phyloP scores from a whole-genome alignment of 2,113 vertebrate species.

The Eupsittula cactorum region DNA sequence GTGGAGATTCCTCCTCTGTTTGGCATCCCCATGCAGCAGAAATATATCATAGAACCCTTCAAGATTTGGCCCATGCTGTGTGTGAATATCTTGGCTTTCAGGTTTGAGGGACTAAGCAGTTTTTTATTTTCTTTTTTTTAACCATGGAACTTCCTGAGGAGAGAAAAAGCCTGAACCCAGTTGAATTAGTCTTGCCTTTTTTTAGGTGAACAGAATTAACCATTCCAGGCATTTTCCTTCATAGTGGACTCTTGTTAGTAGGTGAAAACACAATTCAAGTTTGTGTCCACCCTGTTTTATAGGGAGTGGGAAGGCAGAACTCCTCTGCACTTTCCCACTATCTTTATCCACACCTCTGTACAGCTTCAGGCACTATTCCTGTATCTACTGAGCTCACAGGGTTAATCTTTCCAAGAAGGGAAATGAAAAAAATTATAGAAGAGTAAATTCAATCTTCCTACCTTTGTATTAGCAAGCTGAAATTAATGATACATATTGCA shows the following conservation, averaged over 20 bases:
- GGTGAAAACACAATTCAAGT: neutral
- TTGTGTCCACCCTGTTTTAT: neutral
- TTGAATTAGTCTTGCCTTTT: neutral
- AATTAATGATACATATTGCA: neutral
- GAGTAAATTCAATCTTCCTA: neutral
- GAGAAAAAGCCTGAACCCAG: neutral
- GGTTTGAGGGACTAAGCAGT: neutral
- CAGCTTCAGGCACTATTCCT: neutral
- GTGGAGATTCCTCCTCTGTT: slow-evolving; percentile 26
- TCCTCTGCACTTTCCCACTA: neutral
- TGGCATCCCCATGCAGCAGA: neutral
- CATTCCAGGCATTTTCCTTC: neutral
- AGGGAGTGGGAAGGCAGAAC: neutral
- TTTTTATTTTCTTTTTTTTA: slow-evolving; percentile 30
- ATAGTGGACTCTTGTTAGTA: neutral
- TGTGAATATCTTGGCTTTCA: slow-evolving; percentile 44
- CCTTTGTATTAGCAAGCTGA: neutral
- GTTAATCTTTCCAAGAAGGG: neutral
- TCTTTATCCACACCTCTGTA: neutral
- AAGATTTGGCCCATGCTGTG: neutral
- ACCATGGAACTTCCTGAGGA: neutral
- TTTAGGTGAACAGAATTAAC: neutral
- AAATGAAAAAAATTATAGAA: neutral
- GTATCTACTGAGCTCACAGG: neutral
- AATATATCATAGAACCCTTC: neutral